Conservation (phyloP, 2,113 vertebrate species). For the Eptatretus burgeri region DNA sequence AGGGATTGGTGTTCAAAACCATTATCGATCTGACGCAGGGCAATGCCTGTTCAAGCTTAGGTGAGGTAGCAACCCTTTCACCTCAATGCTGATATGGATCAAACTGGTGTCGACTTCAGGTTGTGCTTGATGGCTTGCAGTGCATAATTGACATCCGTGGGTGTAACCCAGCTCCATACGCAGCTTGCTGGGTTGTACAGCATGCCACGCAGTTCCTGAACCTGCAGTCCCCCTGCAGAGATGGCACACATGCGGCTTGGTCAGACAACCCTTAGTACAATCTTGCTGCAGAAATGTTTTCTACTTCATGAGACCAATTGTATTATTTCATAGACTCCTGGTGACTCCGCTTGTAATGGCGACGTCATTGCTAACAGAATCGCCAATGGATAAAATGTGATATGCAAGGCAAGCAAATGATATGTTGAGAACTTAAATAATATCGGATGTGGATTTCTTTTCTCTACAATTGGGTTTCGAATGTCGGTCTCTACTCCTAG, state of each 20-base stretch:
- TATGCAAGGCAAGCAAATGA: neutral
- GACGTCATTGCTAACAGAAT: neutral
- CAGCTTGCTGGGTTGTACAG: conserved; percentile 44
- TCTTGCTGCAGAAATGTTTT: neutral
- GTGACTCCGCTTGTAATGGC: neutral
- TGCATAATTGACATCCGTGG: conserved; percentile 48
- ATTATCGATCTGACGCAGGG: neutral
- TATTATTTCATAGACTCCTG: neutral
- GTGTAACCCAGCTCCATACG: conserved; percentile 43
- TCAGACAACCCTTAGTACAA: neutral
- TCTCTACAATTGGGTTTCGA: too few species aligned
- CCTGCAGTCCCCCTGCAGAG: conserved; percentile 34
- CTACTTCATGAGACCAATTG: neutral
- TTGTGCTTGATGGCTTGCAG: conserved; percentile 38
- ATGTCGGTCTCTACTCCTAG: too few species aligned
- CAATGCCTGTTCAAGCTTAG: neutral
- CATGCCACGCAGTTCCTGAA: conserved; percentile 45
- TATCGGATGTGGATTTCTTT: too few species aligned
- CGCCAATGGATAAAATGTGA: neutral
- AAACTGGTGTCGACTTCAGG: neutral
- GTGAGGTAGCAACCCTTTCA: neutral
- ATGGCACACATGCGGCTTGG: neutral
- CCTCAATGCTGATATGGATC: neutral
- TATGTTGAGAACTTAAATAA: too few species aligned
- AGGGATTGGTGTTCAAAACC: neutral